These are phyloP conservation scores for Tangara arthus DNA, from an alignment of 2,797 vertebrate species.

Conservation along the genomic window DNA sequence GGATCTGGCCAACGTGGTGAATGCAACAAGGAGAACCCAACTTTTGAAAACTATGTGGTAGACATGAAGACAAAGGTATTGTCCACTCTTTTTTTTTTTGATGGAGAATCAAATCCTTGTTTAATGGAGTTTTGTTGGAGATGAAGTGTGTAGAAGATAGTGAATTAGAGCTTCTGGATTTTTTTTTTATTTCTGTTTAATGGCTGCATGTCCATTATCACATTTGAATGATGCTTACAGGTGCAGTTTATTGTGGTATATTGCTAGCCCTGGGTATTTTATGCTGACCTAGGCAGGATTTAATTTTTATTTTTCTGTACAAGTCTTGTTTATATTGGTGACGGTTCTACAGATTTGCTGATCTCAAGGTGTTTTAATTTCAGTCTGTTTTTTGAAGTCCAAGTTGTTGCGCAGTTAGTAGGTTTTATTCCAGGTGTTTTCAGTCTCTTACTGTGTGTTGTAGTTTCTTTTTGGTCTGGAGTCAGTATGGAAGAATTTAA, in stretches of 20 bases:
- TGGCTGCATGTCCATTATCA: background rate
- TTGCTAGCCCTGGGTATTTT: background rate
- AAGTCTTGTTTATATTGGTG: background rate
- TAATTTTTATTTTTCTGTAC: background rate
- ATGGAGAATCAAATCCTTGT: background rate
- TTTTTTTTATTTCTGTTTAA: background rate
- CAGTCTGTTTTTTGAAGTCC: background rate
- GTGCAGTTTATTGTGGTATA: background rate
- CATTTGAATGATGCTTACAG: background rate
- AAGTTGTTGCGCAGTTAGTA: background rate
- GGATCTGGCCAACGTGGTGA: conserved; percentile 25
- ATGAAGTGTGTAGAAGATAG: background rate
- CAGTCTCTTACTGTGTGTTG: background rate
- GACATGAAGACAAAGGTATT: conserved; percentile 67
- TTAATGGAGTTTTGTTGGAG: background rate
- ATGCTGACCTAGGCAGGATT: background rate
- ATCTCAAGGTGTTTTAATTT: background rate
- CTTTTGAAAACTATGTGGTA: conserved; percentile 42
- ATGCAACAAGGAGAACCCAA: conserved; percentile 45
- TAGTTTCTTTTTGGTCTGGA: background rate
- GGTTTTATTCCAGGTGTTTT: background rate
- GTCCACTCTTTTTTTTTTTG: background rate
- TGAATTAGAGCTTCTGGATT: background rate
- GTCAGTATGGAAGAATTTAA: background rate
- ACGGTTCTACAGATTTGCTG: background rate